phyloP scores from a whole-genome alignment of 1,140 invertebrate species.

The Helicoverpa armigera region DNA sequence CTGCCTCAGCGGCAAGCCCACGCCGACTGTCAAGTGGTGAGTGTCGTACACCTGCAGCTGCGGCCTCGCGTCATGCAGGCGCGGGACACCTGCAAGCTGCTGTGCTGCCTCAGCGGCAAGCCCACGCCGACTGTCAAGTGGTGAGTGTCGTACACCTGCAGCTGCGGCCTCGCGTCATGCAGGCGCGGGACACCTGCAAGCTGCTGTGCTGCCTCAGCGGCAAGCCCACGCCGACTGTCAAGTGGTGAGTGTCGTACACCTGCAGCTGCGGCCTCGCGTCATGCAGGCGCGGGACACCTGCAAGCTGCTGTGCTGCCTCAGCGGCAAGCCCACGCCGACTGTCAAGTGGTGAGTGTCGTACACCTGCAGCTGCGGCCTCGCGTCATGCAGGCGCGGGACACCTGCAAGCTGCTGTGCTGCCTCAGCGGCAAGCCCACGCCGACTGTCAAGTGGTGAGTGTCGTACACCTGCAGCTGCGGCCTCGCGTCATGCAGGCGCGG shows the following conservation, averaged over 20 bases:
- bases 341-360: conserved; percentile 85
- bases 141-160: neutral
- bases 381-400: conserved; percentile 98
- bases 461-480: neutral
- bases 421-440: conserved; percentile 97
- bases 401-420: conserved; percentile 99
- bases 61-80: no score
- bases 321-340: conserved; percentile 97
- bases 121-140: no score
- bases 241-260: conserved; percentile 73
- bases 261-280: conserved; percentile 95
- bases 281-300: conserved; percentile 98
- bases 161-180: conserved; percentile 98
- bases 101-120: no score
- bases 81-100: no score
- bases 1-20: conserved; percentile 97
- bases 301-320: conserved; percentile 98
- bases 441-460: conserved; percentile 88
- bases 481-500: no score
- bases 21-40: conserved; percentile 91
- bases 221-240: conserved; percentile 95
- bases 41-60: neutral
- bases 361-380: conserved; percentile 94
- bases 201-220: conserved; percentile 98
- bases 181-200: conserved; percentile 97